Evolutionary conservation across 2,888 invertebrate species (phyloP), one percentile per base, ranked within the genome.

Genomic region (Byasa hedistus): DNA sequence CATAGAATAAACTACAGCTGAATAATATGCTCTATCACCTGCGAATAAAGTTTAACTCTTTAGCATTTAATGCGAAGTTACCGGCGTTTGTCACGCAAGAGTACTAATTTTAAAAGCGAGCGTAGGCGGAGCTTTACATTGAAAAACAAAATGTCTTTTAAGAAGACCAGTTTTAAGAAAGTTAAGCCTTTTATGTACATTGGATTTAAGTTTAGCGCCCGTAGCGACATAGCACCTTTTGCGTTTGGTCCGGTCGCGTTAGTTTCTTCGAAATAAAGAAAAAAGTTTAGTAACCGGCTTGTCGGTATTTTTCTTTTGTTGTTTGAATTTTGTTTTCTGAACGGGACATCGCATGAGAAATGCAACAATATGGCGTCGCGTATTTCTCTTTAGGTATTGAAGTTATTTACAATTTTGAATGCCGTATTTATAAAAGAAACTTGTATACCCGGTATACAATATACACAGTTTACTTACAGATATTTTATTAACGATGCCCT

Each of bases 21-120:
- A 86, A 91, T 89, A 89, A 83, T 91, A 86, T 84, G 82, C 90
- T 86, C 87, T 91, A 91, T 84, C 72, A 75, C 90, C 83, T 83
- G 80, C 76, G 76, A 80, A 90, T 91, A 91, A 89, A 90, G 91
- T 88, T 90, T 89, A 91, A 89, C 89, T 88, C 89, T 89, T 89
- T 85, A 86, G 79, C 83, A 85, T 90, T 85, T 86, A 87, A 89
- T 85, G 85, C 80, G 78, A 84, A 86, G 88, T 86, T 89, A 86
- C 87, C 89, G 89, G 89, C 91, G 89, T 91, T 90, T 90, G 90
- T 91, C 90, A 91, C 83, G 89, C 89, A 87, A 89, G 89, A 88
- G 89, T 91, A 91, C 91, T 90, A 91, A 91, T 91, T 91, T 91
- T 90, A 91, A 91, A 67, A 91, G 88, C 89, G 88, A 90, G 91